phyloP scores from a whole-genome alignment of 2,113 vertebrate genomes.

The Phylloscopus whistleri region DNA sequence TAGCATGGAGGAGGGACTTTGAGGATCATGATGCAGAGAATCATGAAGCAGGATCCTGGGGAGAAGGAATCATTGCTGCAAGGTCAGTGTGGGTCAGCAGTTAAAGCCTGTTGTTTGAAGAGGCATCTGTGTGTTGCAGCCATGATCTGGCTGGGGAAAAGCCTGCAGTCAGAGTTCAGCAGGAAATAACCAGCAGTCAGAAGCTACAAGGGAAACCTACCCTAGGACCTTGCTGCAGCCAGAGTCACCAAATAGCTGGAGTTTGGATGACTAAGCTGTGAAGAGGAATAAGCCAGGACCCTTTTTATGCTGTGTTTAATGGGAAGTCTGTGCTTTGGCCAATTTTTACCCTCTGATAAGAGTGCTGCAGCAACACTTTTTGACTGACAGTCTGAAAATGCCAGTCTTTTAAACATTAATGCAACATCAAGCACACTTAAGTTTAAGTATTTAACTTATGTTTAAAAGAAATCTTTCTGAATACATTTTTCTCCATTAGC shows the following conservation, averaged over 20 bases:
- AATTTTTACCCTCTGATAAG: neutral
- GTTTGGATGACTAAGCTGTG: accelerated
- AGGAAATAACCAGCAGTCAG: neutral
- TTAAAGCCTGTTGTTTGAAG: too few species aligned
- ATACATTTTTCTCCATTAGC: neutral
- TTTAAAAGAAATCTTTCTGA: neutral
- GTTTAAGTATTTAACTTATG: neutral
- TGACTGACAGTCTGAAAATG: neutral
- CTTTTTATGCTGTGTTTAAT: neutral
- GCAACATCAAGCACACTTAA: neutral
- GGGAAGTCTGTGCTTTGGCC: neutral
- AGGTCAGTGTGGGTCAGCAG: neutral
- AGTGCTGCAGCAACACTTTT: neutral
- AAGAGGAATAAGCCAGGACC: neutral
- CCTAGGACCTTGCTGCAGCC: neutral
- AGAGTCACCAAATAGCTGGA: neutral
- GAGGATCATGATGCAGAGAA: neutral
- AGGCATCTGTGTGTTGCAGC: too few species aligned
- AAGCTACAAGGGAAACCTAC: neutral
- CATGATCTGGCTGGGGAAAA: too few species aligned
- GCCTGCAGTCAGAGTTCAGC: neutral
- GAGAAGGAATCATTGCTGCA: neutral
- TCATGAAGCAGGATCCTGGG: neutral
- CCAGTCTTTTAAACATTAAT: neutral
- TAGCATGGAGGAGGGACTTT: neutral